Conservation (phyloP, 2,888 invertebrate genomes). For the Sepioteuthis lessoniana region DNA sequence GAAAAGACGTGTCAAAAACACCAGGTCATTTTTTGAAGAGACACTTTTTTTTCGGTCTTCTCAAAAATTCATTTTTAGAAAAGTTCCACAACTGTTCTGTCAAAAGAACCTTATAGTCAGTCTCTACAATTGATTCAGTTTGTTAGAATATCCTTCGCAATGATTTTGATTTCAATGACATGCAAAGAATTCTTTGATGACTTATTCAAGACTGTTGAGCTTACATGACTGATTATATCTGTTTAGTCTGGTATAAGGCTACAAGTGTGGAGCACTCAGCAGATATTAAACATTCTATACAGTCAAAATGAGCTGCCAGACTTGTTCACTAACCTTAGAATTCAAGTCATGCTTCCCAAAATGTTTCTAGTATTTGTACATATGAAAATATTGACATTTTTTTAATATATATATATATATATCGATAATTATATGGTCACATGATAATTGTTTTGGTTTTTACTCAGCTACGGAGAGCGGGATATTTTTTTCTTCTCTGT, state of each 20-base stretch:
- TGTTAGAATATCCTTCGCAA: background rate
- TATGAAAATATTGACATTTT: too few relatives aligned
- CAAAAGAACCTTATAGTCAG: background rate
- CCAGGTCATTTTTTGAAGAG: background rate
- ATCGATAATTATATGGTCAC: too few relatives aligned
- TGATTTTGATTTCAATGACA: background rate
- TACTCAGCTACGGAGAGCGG: background rate
- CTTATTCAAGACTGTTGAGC: too few relatives aligned
- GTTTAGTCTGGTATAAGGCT: background rate
- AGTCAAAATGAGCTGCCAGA: background rate
- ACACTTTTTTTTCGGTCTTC: background rate
- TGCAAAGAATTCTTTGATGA: background rate
- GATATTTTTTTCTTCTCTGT: background rate
- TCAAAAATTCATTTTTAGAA: background rate
- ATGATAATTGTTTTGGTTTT: background rate
- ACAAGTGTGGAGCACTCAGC: background rate
- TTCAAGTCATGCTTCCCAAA: background rate
- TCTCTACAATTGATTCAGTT: background rate
- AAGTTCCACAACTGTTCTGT: background rate
- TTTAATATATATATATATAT: too few relatives aligned
- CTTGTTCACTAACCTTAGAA: background rate
- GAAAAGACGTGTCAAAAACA: background rate
- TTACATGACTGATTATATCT: too few relatives aligned
- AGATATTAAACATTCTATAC: background rate
- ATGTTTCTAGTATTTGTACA: background rate